Conservation (phyloP, 1,140 invertebrate genomes). For the Hycleus phaleratus region DNA sequence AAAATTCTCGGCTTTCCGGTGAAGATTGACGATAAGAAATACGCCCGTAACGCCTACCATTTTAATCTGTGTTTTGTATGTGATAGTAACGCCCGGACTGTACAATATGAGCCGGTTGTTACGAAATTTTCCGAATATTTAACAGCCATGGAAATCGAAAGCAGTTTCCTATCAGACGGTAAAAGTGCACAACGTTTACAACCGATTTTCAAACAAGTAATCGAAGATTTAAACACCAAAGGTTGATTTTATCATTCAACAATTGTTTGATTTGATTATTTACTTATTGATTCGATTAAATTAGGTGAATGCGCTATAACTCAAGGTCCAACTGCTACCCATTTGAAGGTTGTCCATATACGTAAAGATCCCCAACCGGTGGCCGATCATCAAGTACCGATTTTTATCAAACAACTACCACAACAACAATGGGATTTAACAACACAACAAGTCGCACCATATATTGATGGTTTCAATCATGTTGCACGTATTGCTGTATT, state of each 20-base stretch:
- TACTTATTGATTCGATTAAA: neutral
- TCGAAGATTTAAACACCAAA: slow-evolving; percentile 70
- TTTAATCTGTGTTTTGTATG: slow-evolving; percentile 96
- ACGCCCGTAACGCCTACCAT: slow-evolving; percentile 87
- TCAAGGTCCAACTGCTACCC: slow-evolving; percentile 72
- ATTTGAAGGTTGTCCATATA: slow-evolving; percentile 70
- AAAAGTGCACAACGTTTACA: slow-evolving; percentile 54
- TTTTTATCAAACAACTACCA: slow-evolving; percentile 60
- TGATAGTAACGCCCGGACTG: slow-evolving; percentile 76
- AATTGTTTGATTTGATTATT: neutral
- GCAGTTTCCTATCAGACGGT: slow-evolving; percentile 64
- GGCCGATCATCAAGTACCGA: slow-evolving; percentile 84
- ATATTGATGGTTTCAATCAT: slow-evolving; percentile 90
- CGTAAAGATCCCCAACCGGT: slow-evolving; percentile 74
- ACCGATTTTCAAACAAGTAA: slow-evolving; percentile 66
- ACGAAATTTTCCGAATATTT: slow-evolving; percentile 90
- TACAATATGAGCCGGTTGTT: slow-evolving; percentile 88
- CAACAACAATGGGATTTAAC: slow-evolving; percentile 80
- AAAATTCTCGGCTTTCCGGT: slow-evolving; percentile 94
- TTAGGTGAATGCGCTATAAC: slow-evolving; percentile 39
- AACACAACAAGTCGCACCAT: slow-evolving; percentile 79
- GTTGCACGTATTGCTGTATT: slow-evolving; percentile 71
- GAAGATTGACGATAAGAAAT: slow-evolving; percentile 80
- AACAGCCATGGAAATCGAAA: slow-evolving; percentile 75
- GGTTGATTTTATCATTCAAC: slow-evolving; percentile 44